These are phyloP conservation scores for Psittacus erithacus DNA, from an alignment of 2,113 vertebrate genomes.

Conservation along the genomic window DNA sequence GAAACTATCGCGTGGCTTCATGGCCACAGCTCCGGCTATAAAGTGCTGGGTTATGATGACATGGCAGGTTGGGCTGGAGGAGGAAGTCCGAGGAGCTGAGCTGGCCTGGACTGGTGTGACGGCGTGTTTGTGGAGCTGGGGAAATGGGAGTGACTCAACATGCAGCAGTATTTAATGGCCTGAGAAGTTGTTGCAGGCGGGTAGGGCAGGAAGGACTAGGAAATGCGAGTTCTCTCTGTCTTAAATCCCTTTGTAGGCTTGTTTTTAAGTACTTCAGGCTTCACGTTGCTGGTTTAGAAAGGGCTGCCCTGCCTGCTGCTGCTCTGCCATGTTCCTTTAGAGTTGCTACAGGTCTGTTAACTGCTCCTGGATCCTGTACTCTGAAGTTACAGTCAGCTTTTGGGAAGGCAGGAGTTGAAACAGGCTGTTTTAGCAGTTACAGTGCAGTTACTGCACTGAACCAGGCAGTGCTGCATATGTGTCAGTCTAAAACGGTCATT, in stretches of 20 bases:
- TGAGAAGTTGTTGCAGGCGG: not conserved
- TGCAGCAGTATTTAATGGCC: not conserved
- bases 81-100: constrained; percentile 44
- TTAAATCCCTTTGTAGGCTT: not conserved
- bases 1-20: not conserved
- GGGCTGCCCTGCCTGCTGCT: not conserved
- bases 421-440: not conserved
- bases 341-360: not conserved
- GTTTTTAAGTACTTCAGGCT: not conserved
- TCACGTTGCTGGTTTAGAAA: not conserved
- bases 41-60: constrained; percentile 40
- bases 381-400: not conserved
- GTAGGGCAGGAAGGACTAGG: not conserved
- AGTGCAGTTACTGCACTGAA: not conserved
- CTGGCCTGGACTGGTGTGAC: not conserved
- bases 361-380: not conserved
- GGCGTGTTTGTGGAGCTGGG: not conserved
- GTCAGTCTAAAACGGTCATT: fast-evolving
- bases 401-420: not conserved
- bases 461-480: fast-evolving
- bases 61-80: constrained; percentile 14
- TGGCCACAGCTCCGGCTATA: not conserved
- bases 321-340: not conserved
- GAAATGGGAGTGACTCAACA: fast-evolving
- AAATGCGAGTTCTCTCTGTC: fast-evolving